These are phyloP conservation scores for Byasa hedistus DNA, from an alignment of 2,888 invertebrate genomes.

Conservation along the genomic window DNA sequence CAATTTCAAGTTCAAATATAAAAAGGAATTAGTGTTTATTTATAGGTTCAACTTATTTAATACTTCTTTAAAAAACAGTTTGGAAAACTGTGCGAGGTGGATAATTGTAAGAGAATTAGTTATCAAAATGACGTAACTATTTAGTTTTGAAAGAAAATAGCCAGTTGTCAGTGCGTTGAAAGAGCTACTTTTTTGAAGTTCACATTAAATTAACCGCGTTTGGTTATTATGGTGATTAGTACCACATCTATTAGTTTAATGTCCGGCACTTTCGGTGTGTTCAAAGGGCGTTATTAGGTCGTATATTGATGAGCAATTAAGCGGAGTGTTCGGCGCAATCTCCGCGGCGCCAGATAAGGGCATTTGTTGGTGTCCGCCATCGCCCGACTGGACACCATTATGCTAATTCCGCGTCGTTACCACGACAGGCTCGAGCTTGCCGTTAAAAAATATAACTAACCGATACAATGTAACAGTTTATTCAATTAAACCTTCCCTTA, in stretches of 20 bases:
- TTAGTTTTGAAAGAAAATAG: too few relatives aligned
- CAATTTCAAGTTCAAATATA: too few relatives aligned
- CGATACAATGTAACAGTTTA: conserved; percentile 4
- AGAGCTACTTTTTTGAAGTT: background rate
- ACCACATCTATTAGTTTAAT: conserved; percentile 14
- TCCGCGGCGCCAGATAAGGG: conserved; percentile 59
- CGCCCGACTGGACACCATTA: conserved; percentile 51
- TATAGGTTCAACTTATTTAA: too few relatives aligned
- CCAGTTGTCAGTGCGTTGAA: too few relatives aligned
- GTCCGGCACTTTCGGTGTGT: conserved; percentile 32
- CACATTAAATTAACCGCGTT: background rate
- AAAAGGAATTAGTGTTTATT: too few relatives aligned
- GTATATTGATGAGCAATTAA: conserved; percentile 78
- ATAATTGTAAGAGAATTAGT: too few relatives aligned
- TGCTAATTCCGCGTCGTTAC: conserved; percentile 55
- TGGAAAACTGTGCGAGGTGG: too few relatives aligned
- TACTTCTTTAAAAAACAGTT: too few relatives aligned
- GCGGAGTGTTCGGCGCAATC: conserved; percentile 67
- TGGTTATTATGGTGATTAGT: conserved; percentile 17
- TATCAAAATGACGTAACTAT: too few relatives aligned
- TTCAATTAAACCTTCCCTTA: background rate
- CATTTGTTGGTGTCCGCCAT: conserved; percentile 63
- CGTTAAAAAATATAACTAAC: conserved; percentile 10
- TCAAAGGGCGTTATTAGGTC: conserved; percentile 39
- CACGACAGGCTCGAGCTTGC: conserved; percentile 31